These are phyloP conservation scores for Anguilla pacifica DNA, from an alignment of 2,797 vertebrate genomes.

Conservation along the genomic window DNA sequence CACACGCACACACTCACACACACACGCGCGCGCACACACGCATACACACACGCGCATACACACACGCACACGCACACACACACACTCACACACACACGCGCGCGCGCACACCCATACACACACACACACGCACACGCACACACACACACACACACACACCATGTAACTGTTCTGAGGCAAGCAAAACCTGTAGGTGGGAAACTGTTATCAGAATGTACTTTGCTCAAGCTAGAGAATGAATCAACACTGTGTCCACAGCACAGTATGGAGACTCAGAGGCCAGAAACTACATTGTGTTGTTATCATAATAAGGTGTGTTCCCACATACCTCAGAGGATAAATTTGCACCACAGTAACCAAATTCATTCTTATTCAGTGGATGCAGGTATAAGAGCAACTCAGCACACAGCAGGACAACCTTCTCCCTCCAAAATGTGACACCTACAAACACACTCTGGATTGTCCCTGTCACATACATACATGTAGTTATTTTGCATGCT, in stretches of 20 bases:
- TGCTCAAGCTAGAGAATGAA: neutral
- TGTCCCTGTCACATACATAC: neutral
- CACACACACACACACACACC: neutral
- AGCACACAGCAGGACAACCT: neutral
- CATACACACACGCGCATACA: neutral
- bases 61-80: no score
- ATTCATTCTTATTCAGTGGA: neutral
- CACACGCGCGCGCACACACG: no score
- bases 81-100: no score
- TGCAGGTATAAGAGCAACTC: neutral
- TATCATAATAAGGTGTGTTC: neutral
- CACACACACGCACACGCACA: neutral
- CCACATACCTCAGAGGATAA: neutral
- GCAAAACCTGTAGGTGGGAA: neutral
- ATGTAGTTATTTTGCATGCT: neutral
- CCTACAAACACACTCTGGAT: neutral
- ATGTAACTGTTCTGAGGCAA: neutral
- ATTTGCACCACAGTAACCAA: neutral
- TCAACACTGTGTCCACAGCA: neutral
- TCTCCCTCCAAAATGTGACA: neutral
- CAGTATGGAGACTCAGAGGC: neutral
- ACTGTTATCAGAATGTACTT: conserved; percentile 1
- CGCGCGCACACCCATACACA: no score
- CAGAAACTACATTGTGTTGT: neutral
- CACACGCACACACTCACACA: no score